Evolutionary conservation across 2,888 invertebrate species (phyloP).

Genomic region (Cylindroiulus punctatus): DNA sequence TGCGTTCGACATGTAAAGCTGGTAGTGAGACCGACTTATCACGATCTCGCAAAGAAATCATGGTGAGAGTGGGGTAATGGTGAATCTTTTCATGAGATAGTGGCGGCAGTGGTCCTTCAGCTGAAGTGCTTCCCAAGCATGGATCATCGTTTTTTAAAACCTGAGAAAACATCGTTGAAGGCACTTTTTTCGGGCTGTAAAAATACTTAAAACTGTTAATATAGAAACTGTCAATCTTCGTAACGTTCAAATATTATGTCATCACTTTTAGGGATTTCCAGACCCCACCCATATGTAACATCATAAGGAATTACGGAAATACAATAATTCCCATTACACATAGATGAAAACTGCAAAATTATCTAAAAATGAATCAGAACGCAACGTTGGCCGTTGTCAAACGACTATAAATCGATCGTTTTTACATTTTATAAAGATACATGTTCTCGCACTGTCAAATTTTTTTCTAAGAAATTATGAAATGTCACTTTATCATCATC

Average conservation of each 20-base stretch:
- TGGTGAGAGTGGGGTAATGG: slow-evolving; percentile 62
- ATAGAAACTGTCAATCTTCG: too few relatives aligned
- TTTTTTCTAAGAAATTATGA: not conserved
- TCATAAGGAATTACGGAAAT: too few relatives aligned
- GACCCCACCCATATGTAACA: too few relatives aligned
- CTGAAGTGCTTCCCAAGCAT: slow-evolving; percentile 66
- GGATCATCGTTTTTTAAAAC: slow-evolving; percentile 68
- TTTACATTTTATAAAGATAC: too few relatives aligned
- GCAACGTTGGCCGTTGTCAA: too few relatives aligned
- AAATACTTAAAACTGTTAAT: not conserved
- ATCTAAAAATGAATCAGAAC: too few relatives aligned
- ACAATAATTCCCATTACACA: too few relatives aligned
- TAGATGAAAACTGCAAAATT: too few relatives aligned
- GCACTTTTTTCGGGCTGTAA: slow-evolving; percentile 60
- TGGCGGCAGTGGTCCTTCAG: slow-evolving; percentile 66
- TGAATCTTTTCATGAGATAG: slow-evolving; percentile 57
- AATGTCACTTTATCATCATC: not conserved
- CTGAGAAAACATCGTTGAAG: slow-evolving; percentile 56
- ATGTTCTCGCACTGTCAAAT: not conserved
- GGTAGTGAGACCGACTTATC: slow-evolving; percentile 67
- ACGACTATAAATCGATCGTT: too few relatives aligned
- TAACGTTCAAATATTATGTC: too few relatives aligned
- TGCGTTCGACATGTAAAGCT: slow-evolving; percentile 67
- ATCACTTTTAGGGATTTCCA: too few relatives aligned
- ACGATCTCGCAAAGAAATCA: slow-evolving; percentile 65